phyloP scores from a whole-genome alignment of 2,113 vertebrate species.

The Gobio gobio region DNA sequence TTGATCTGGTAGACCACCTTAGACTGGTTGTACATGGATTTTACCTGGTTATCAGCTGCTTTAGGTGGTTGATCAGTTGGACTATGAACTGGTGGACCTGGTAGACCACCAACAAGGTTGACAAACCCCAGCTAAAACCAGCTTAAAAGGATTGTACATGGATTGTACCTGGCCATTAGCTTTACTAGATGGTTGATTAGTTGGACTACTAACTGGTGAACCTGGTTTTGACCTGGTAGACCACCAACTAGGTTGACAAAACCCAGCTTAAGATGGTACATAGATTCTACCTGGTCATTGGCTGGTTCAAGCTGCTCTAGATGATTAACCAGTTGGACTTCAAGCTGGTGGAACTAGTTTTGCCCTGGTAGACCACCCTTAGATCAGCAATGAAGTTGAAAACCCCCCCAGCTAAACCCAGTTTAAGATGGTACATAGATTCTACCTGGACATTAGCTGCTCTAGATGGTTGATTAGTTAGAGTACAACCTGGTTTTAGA shows the following conservation, averaged over 20 bases:
- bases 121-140: no score
- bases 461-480: background rate
- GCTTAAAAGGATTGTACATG: no score
- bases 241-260: no score
- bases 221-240: no score
- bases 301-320: background rate
- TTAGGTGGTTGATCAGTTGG: no score
- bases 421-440: background rate
- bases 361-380: background rate
- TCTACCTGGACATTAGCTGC: background rate
- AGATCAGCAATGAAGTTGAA: background rate
- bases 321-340: background rate
- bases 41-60: background rate
- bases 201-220: background rate
- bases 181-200: background rate
- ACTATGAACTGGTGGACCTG: no score
- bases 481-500: background rate
- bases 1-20: no score
- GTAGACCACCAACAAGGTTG: no score
- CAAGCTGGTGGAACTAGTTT: background rate
- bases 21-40: background rate
- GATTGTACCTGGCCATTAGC: no score
- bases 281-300: no score
- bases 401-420: background rate
- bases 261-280: no score